Conservation (phyloP, 2,888 invertebrate species). For the Volucella inflata region DNA sequence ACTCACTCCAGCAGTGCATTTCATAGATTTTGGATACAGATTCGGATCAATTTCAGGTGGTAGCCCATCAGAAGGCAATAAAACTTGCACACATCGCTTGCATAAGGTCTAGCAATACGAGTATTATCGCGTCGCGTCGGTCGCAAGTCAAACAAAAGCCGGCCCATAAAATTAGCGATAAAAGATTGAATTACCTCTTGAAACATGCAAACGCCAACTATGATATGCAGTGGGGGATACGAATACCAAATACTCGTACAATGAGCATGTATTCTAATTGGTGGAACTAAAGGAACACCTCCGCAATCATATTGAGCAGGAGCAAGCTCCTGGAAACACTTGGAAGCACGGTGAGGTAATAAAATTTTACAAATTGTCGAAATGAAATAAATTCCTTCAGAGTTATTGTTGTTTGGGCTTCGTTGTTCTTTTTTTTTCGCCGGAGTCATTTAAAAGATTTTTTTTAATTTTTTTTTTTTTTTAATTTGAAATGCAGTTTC, state of each 20-base stretch:
- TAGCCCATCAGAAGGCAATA: constrained; percentile 17
- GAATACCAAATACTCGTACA: not conserved
- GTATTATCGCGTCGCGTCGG: constrained; percentile 3
- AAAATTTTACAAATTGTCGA: constrained; percentile 66
- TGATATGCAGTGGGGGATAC: too few relatives aligned
- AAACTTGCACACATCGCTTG: constrained; percentile 32
- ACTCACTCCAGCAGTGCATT: constrained; percentile 49
- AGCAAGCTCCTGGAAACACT: not conserved
- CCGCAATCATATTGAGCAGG: not conserved
- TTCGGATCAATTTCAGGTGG: constrained; percentile 47
- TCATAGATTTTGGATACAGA: constrained; percentile 45
- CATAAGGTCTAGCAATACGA: not conserved
- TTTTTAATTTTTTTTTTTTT: constrained; percentile 9
- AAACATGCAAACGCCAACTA: constrained; percentile 54
- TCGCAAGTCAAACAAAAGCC: constrained; percentile 33
- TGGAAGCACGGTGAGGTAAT: constrained; percentile 11
- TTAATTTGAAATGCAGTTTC: constrained; percentile 56
- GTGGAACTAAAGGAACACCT: not conserved
- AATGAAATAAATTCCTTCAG: constrained; percentile 51
- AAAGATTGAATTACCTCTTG: constrained; percentile 63
- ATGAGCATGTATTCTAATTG: constrained; percentile 17
- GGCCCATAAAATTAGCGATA: constrained; percentile 68
- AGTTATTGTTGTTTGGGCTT: constrained; percentile 17
- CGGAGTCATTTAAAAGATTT: not conserved
- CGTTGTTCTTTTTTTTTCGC: not conserved